Percentiles rank a stretch among this genome's conserved stretches.
These are phyloP conservation scores for Pogoniulus pusillus DNA, from an alignment of 2,797 vertebrate species.

Conservation along the genomic window DNA sequence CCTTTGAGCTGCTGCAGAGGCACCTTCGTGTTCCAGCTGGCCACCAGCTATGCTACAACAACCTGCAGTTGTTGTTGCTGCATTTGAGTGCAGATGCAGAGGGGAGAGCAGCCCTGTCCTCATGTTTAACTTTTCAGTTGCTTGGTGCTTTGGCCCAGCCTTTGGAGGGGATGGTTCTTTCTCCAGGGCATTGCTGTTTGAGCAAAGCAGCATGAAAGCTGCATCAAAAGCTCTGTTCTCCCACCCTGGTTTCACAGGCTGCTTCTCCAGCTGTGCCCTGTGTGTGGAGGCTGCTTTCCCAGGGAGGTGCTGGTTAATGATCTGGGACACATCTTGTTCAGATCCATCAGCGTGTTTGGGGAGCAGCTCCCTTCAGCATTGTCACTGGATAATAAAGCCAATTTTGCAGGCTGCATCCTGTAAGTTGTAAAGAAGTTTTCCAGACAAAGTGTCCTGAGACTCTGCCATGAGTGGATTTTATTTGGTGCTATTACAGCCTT, in stretches of 20 bases:
- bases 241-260: neutral
- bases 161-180: neutral
- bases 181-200: fast-evolving
- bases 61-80: neutral
- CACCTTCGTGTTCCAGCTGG: neutral
- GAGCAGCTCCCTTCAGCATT: conserved; percentile 9
- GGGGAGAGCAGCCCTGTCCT: neutral
- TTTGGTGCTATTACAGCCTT: conserved; percentile 38
- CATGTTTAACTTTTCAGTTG: fast-evolving
- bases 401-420: conserved; percentile 6
- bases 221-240: neutral
- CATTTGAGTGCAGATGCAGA: neutral
- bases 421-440: conserved; percentile 23
- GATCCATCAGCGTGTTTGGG: neutral
- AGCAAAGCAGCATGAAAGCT: neutral
- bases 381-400: neutral
- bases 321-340: neutral
- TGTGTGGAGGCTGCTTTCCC: neutral
- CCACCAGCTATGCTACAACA: neutral
- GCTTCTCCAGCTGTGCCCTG: neutral
- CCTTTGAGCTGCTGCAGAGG: neutral
- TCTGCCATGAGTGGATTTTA: conserved; percentile 30
- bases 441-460: conserved; percentile 46
- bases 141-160: neutral
- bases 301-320: neutral